Percentiles rank a stretch among this genome's conserved stretches.
Evolutionary conservation across 2,113 vertebrate genomes (phyloP).

Genomic region (Sceloporus undulatus): DNA sequence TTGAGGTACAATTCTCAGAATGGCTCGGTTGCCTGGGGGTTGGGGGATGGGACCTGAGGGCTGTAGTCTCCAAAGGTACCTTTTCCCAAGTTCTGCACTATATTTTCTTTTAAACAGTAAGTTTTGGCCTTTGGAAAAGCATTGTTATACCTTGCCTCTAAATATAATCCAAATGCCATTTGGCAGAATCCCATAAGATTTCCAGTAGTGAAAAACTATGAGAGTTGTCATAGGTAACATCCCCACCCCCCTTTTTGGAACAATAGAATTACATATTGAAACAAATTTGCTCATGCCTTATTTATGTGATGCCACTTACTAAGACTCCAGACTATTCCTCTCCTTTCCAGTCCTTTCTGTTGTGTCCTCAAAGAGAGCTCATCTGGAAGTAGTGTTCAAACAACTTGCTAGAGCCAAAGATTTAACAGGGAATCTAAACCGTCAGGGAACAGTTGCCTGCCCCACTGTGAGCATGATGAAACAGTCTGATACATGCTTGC

Average conservation of each 20-base stretch:
- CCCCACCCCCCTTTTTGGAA: too few species aligned
- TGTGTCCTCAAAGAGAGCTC: slow-evolving; percentile 2
- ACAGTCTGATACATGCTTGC: neutral
- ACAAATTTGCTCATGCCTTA: slow-evolving; percentile 56
- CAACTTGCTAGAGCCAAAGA: slow-evolving; percentile 44
- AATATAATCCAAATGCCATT: slow-evolving; percentile 31
- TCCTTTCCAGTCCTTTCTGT: slow-evolving; percentile 2
- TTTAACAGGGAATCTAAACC: neutral
- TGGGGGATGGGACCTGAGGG: too few species aligned
- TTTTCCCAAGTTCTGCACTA: too few species aligned
- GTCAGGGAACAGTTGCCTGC: neutral
- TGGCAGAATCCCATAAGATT: slow-evolving; percentile 6
- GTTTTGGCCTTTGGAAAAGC: slow-evolving; percentile 36
- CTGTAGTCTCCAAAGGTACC: too few species aligned
- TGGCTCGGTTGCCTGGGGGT: too few species aligned
- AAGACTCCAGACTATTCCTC: slow-evolving; percentile 18
- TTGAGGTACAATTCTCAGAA: too few species aligned
- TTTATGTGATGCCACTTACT: slow-evolving; percentile 43
- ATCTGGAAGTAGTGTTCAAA: slow-evolving; percentile 14
- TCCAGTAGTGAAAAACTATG: slow-evolving; percentile 32
- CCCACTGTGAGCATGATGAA: slow-evolving; percentile 15
- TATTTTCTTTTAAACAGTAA: neutral
- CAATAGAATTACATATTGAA: slow-evolving; percentile 53
- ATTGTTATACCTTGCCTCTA: slow-evolving; percentile 38
- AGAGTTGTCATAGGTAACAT: slow-evolving; percentile 36